phyloP scores from a whole-genome alignment of 2,797 vertebrate species.

The Babyrousa celebensis region DNA sequence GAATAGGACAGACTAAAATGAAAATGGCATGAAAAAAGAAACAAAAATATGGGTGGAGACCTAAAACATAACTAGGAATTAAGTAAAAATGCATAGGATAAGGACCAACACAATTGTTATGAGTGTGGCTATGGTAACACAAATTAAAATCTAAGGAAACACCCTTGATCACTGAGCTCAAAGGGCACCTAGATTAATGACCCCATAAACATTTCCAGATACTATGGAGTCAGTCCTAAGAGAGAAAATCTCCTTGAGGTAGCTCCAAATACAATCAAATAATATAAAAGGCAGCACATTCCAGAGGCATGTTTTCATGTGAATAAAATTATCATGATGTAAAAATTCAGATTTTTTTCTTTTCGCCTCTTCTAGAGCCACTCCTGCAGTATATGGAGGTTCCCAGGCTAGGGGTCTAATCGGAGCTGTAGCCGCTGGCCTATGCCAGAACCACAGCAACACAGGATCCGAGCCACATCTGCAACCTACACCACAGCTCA shows the following conservation, averaged over 20 bases:
- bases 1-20: not conserved
- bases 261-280: not conserved
- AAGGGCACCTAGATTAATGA: not conserved
- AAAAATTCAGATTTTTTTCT: not conserved
- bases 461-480: too few species aligned
- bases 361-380: too few species aligned
- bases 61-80: not conserved
- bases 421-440: too few species aligned
- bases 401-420: too few species aligned
- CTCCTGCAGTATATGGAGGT: too few species aligned
- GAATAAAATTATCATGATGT: conserved; percentile 22
- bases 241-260: not conserved
- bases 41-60: not conserved
- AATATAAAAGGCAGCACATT: not conserved
- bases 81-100: not conserved
- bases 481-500: too few species aligned
- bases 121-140: not conserved
- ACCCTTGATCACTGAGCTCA: not conserved
- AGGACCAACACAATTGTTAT: not conserved
- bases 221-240: not conserved
- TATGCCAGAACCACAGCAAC: too few species aligned
- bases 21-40: not conserved
- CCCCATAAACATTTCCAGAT: not conserved
- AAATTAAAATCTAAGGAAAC: not conserved
- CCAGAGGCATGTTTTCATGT: not conserved